Conservation (phyloP, 1,140 invertebrate species). For the Lordiphosa stackelbergi region DNA sequence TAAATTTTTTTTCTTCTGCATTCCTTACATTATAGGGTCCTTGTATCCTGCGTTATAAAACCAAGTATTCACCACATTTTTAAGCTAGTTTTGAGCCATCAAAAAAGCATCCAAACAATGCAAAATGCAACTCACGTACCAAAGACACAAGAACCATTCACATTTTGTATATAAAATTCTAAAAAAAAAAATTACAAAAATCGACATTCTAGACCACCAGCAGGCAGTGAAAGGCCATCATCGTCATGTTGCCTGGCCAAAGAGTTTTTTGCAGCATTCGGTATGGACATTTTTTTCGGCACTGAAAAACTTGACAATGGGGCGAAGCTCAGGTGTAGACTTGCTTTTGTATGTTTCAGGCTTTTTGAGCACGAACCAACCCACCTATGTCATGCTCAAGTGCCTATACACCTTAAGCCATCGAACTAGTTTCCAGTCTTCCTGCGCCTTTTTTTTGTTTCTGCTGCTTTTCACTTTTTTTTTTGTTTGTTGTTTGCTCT, state of each 20-base stretch:
- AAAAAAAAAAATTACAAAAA: slow-evolving; percentile 11
- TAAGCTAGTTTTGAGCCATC: slow-evolving; percentile 2
- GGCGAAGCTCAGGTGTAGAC: slow-evolving; percentile 12
- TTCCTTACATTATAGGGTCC: too few relatives aligned
- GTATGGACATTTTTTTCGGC: slow-evolving; percentile 16
- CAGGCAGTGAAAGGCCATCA: slow-evolving; percentile 41
- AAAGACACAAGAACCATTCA: slow-evolving; percentile 16
- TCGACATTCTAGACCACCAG: slow-evolving; percentile 29
- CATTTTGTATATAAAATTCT: slow-evolving; percentile 18
- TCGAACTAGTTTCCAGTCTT: slow-evolving; percentile 8
- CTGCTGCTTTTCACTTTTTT: slow-evolving; percentile 11
- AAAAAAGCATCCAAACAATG: slow-evolving; percentile 5
- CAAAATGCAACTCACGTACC: slow-evolving; percentile 39
- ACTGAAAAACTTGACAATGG: slow-evolving; percentile 29
- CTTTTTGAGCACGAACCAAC: slow-evolving; percentile 13
- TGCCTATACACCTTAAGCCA: slow-evolving; percentile 9
- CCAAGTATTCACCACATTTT: slow-evolving; percentile 18
- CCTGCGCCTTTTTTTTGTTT: slow-evolving; percentile 2
- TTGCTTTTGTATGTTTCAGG: slow-evolving; percentile 12
- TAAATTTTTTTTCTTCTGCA: too few relatives aligned
- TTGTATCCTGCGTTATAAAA: neutral
- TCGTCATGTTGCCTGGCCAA: slow-evolving; percentile 23
- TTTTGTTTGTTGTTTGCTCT: slow-evolving; percentile 1
- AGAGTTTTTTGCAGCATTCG: slow-evolving; percentile 5
- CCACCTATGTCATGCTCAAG: slow-evolving; percentile 7